Percentiles rank a stretch among this genome's conserved stretches.
Conservation (phyloP, 2,797 vertebrate species). For the Novumbra hubbsi region DNA sequence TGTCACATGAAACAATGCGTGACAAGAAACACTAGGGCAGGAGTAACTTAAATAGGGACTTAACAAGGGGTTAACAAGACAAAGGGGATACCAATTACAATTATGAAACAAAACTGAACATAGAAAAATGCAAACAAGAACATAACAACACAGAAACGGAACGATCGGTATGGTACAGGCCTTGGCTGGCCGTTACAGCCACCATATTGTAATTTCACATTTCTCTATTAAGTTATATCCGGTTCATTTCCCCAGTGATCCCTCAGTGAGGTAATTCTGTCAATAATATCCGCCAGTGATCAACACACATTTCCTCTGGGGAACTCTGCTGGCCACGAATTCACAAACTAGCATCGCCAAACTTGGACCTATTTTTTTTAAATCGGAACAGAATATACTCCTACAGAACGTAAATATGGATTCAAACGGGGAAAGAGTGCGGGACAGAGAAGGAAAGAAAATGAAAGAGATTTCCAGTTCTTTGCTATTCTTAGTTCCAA, state of each 20-base stretch:
- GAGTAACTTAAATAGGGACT: too few relatives aligned
- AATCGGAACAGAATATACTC: neutral
- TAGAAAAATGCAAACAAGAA: too few relatives aligned
- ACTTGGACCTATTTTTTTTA: neutral
- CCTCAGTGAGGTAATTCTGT: conserved; percentile 28
- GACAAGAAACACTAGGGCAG: too few relatives aligned
- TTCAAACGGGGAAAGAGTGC: conserved; percentile 17
- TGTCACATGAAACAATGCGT: too few relatives aligned
- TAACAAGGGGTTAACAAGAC: too few relatives aligned
- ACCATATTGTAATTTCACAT: neutral
- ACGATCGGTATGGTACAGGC: too few relatives aligned
- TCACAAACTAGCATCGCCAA: neutral
- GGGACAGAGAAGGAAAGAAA: conserved; percentile 15
- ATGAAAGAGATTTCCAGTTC: conserved; percentile 41
- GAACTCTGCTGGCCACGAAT: conserved; percentile 5
- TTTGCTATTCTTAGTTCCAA: conserved; percentile 72
- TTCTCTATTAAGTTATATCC: conserved; percentile 12
- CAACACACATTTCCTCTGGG: conserved; percentile 25
- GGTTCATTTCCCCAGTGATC: conserved; percentile 16
- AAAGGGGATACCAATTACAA: too few relatives aligned
- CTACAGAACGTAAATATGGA: conserved; percentile 17
- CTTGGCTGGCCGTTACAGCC: too few relatives aligned
- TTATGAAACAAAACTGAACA: too few relatives aligned
- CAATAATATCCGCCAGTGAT: conserved; percentile 56
- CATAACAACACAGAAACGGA: too few relatives aligned